These are phyloP conservation scores for Chromis chromis DNA, from an alignment of 2,797 vertebrate genomes.

Conservation along the genomic window DNA sequence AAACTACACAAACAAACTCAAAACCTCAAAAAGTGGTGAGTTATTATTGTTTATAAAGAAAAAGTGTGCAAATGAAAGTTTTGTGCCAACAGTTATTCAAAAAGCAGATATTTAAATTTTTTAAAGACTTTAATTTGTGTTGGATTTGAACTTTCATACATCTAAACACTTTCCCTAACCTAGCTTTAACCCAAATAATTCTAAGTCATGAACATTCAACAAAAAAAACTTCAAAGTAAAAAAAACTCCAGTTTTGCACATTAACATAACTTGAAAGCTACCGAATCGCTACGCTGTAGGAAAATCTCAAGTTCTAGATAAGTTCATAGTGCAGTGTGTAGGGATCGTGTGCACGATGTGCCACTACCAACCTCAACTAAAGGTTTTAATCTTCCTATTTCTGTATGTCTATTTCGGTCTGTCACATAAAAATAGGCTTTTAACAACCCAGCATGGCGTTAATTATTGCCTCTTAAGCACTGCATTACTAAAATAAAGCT, in stretches of 20 bases:
- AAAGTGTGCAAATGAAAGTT: neutral
- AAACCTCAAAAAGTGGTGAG: conserved; percentile 9
- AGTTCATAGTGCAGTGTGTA: conserved; percentile 36
- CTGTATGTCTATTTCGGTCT: conserved; percentile 86
- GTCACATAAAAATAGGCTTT: conserved; percentile 89
- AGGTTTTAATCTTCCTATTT: conserved; percentile 82
- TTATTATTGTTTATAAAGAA: conserved; percentile 6
- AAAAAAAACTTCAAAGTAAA: conserved; percentile 10
- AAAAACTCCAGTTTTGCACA: conserved; percentile 16
- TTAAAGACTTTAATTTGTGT: neutral
- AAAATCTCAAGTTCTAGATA: conserved; percentile 34
- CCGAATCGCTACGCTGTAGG: neutral
- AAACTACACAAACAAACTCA: conserved; percentile 43
- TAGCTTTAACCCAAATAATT: neutral
- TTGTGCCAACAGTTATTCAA: conserved; percentile 2
- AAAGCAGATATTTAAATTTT: neutral
- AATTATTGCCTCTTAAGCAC: conserved; percentile 83
- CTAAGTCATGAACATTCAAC: neutral
- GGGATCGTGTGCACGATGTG: conserved; percentile 52
- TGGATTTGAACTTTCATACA: conserved; percentile 26
- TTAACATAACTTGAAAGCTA: conserved; percentile 51
- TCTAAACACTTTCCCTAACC: neutral
- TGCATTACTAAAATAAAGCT: conserved; percentile 85
- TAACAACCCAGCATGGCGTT: conserved; percentile 84
- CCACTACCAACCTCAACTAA: conserved; percentile 71